Evolutionary conservation across 2,888 invertebrate species (phyloP).

Genomic region (Brachycybe producta): DNA sequence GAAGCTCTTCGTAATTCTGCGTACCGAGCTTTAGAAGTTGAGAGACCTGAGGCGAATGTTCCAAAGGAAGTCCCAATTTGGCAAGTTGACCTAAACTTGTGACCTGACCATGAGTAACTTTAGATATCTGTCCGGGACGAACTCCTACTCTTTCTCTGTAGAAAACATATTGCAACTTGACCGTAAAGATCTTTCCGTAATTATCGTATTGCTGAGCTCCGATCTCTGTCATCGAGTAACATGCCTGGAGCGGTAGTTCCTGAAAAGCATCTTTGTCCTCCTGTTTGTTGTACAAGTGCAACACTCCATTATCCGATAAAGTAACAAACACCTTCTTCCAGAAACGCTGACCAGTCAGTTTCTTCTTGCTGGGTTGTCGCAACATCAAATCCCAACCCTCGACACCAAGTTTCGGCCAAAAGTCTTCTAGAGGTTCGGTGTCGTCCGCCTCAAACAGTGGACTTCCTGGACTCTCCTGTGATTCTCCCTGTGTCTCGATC

Average conservation of each 20-base stretch:
- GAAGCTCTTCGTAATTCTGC: constrained; percentile 73
- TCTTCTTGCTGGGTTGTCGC: constrained; percentile 90
- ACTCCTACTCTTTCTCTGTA: constrained; percentile 97
- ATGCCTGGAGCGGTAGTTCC: constrained; percentile 83
- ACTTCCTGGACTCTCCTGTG: constrained; percentile 81
- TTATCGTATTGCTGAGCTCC: constrained; percentile 93
- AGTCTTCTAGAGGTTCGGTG: constrained; percentile 80
- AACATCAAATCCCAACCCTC: constrained; percentile 95
- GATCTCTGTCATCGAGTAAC: constrained; percentile 88
- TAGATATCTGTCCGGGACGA: constrained; percentile 83
- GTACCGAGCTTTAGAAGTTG: constrained; percentile 93
- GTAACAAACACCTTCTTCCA: constrained; percentile 95
- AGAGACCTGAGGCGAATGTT: constrained; percentile 89
- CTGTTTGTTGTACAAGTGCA: constrained; percentile 70
- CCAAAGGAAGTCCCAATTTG: constrained; percentile 86
- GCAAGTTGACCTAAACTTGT: constrained; percentile 86
- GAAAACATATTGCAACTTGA: constrained; percentile 92
- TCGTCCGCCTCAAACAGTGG: constrained; percentile 89
- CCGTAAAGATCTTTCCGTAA: constrained; percentile 97
- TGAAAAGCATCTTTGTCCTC: constrained; percentile 86
- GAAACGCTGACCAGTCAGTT: constrained; percentile 82
- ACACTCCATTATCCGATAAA: constrained; percentile 64
- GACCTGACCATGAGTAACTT: constrained; percentile 66
- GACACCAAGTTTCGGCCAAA: constrained; percentile 58
- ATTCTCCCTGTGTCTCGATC: constrained; percentile 39